Evolutionary conservation across 2,797 vertebrate genomes (phyloP), one percentile per base, ranked within the genome.

Genomic region (Paguma larvata): DNA sequence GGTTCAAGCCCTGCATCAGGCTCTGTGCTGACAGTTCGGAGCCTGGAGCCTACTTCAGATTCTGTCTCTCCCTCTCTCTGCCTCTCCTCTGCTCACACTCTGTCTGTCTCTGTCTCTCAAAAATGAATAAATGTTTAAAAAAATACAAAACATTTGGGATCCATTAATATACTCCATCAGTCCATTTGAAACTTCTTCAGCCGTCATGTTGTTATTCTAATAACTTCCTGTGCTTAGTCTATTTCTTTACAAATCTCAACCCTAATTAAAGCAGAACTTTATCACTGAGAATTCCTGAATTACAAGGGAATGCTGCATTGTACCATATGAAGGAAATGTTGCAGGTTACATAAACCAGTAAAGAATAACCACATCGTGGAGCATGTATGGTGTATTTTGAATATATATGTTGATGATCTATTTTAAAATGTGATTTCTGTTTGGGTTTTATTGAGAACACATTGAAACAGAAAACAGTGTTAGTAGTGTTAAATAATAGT

Each of bases 261-360:
- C 95, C 96, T 97, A 98, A 98, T 98, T 98, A 98, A 98, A 98
- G 97, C 87, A 41, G 98, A 98, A 97, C 98, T 98, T 98, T 94
- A 98, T 98, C 98, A 98, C 56, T n/a, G 3, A 78, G 73, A 38
- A 96, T 97, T 95, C 80, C 95, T 34, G 2, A 97, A 98, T 97
- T 97, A 97, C 97, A 97, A 86, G 67, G 90, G 82, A 97, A 98
- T 7, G 95, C 62, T 96, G 95, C 96, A 86, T 94, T 98, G 98
- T 96, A 93, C 93, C 94, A 80, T 92, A 84, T 87, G 90, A 97
- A 75, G 91, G 91, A 98, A 98, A 96, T 93, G 75, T 93, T 85
- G 90, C 92, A 80, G 18, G 34, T 72, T 11, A 94, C 75, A 90
- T 5, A n/a, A 87, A 88, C 23, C 70, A 73, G 30, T 80, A 32